These are phyloP conservation scores for Eupithecia vulgata DNA, from an alignment of 2,888 invertebrate genomes.

Conservation along the genomic window DNA sequence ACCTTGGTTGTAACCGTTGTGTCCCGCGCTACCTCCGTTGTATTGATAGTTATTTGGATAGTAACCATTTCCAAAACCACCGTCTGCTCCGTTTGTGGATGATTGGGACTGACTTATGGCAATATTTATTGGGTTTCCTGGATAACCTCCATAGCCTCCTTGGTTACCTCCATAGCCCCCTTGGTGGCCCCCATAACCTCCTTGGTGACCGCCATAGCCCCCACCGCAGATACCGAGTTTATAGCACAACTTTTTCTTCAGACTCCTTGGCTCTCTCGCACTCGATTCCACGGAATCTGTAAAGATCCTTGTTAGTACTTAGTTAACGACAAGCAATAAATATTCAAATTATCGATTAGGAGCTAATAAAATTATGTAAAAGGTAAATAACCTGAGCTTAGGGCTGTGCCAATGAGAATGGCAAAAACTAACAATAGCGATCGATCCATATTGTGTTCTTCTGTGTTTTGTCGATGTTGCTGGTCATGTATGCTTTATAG, in stretches of 20 bases:
- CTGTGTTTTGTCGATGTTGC: constrained; percentile 59
- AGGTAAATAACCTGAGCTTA: constrained; percentile 63
- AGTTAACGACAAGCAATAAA: constrained; percentile 34
- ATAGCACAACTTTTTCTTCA: constrained; percentile 60
- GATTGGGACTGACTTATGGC: constrained; percentile 78
- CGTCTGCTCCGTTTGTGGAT: constrained; percentile 68
- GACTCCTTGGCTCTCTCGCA: constrained; percentile 56
- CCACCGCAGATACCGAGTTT: constrained; percentile 65
- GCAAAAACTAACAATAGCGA: constrained; percentile 51
- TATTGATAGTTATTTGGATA: constrained; percentile 68
- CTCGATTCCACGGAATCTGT: constrained; percentile 52
- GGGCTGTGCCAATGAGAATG: constrained; percentile 54
- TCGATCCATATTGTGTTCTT: constrained; percentile 60
- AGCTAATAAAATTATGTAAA: constrained; percentile 8
- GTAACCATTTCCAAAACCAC: constrained; percentile 61
- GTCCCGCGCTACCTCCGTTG: constrained; percentile 46
- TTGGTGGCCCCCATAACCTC: constrained; percentile 48
- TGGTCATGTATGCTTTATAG: constrained; percentile 72
- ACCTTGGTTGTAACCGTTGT: constrained; percentile 41
- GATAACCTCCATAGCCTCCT: constrained; percentile 45
- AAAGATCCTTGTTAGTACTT: constrained; percentile 30
- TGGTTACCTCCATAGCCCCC: constrained; percentile 48
- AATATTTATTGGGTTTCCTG: constrained; percentile 66
- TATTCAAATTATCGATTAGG: constrained; percentile 7
- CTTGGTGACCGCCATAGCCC: constrained; percentile 47